Percentiles rank a stretch among this genome's conserved stretches.
These are phyloP conservation scores for Lanius ludovicianus DNA, from an alignment of 2,113 vertebrate genomes.

Conservation along the genomic window DNA sequence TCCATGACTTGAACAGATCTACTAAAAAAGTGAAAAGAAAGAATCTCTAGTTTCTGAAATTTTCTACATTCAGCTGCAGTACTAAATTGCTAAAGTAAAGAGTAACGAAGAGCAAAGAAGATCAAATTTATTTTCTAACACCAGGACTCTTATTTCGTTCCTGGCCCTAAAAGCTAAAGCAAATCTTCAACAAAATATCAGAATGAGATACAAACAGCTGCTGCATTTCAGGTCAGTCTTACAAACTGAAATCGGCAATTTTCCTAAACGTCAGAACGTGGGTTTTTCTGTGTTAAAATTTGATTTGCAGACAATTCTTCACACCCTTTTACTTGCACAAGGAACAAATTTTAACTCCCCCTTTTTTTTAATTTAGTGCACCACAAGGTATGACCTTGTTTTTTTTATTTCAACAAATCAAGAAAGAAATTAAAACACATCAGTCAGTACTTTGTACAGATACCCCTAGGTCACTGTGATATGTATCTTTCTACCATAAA, in stretches of 20 bases:
- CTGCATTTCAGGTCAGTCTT: background rate
- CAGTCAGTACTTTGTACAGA: background rate
- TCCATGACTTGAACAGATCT: constrained; percentile 4
- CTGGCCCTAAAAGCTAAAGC: constrained; percentile 28
- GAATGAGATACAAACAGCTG: background rate
- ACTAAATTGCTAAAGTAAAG: background rate
- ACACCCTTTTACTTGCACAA: background rate
- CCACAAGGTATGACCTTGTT: background rate
- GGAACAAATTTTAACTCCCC: background rate
- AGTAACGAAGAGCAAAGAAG: constrained; percentile 27
- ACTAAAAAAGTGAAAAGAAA: constrained; percentile 49
- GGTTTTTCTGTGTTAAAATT: constrained; percentile 47
- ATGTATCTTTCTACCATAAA: background rate
- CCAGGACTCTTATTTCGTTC: constrained; percentile 15
- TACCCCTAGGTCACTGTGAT: background rate
- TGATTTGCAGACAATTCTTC: constrained; percentile 30
- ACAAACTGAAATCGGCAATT: background rate
- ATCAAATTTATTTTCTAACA: constrained; percentile 58
- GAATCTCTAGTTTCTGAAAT: constrained; percentile 14
- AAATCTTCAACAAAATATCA: constrained; percentile 32
- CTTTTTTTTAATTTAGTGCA: constrained; percentile 21
- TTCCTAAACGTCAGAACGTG: constrained; percentile 17
- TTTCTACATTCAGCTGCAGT: background rate
- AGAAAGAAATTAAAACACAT: background rate
- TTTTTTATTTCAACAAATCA: background rate